Evolutionary conservation across 1,140 invertebrate genomes (phyloP).

Genomic region (Aricia agestis): DNA sequence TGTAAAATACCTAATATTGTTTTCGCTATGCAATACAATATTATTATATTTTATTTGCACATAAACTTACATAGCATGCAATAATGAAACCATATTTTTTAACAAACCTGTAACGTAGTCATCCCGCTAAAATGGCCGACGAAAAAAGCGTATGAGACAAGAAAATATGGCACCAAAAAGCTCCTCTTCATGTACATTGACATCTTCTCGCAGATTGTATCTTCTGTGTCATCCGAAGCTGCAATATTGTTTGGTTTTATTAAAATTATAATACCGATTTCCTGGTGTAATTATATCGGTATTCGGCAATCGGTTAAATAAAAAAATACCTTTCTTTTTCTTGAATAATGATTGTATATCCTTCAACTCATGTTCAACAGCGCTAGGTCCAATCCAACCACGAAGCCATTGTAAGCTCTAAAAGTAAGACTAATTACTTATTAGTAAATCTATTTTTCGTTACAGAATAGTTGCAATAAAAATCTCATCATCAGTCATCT

Average conservation of each 20-base stretch:
- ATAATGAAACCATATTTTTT: background rate
- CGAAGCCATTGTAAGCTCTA: constrained; percentile 80
- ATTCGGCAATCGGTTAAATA: too few relatives aligned
- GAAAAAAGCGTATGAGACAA: constrained; percentile 82
- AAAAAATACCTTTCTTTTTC: constrained; percentile 44
- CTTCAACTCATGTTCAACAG: constrained; percentile 77
- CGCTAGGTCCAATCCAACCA: constrained; percentile 78
- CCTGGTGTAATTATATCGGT: too few relatives aligned
- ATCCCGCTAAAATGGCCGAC: constrained; percentile 84
- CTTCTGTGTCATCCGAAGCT: constrained; percentile 34
- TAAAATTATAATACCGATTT: too few relatives aligned
- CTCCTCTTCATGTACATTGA: constrained; percentile 70
- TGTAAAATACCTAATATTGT: background rate
- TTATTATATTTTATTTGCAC: background rate
- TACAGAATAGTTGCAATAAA: constrained; percentile 22
- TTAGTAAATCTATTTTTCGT: too few relatives aligned
- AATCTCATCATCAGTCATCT: too few relatives aligned
- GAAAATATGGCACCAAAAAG: constrained; percentile 80
- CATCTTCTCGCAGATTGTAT: constrained; percentile 45
- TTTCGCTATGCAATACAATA: background rate
- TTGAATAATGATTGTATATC: constrained; percentile 63
- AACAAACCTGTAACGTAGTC: constrained; percentile 78
- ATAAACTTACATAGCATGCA: background rate
- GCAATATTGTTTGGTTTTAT: constrained; percentile 18
- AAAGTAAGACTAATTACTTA: constrained; percentile 22